Percentiles rank a stretch among this genome's conserved stretches.
Evolutionary conservation across 2,113 vertebrate genomes (phyloP).

Genomic region (Gorsachius goisagi): DNA sequence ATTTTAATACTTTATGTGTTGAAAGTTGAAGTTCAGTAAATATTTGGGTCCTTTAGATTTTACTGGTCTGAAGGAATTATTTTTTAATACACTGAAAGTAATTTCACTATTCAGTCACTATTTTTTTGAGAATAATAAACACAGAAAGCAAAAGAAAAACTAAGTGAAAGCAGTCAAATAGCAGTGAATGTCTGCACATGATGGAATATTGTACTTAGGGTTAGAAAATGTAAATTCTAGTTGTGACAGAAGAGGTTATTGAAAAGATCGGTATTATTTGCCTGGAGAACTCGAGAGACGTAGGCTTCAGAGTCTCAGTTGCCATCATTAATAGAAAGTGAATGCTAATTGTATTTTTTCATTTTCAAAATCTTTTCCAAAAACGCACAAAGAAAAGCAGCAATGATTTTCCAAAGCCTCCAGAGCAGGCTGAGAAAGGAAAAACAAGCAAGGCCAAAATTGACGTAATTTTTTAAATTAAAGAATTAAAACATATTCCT

Average conservation of each 20-base stretch:
- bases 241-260: neutral
- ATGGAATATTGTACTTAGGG: neutral
- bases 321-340: neutral
- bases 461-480: neutral
- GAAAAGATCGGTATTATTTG: neutral
- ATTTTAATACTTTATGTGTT: neutral
- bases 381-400: neutral
- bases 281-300: fast-evolving
- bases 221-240: neutral
- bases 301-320: neutral
- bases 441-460: neutral
- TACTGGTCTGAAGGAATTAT: neutral
- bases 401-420: neutral
- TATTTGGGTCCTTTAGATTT: neutral
- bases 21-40: neutral
- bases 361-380: neutral
- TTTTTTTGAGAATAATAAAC: neutral
- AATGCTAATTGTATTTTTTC: neutral
- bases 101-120: neutral
- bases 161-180: neutral
- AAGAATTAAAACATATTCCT: neutral
- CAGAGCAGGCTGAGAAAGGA: neutral
- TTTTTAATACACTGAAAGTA: neutral
- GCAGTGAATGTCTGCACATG: neutral
- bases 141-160: neutral